phyloP scores from a whole-genome alignment of 2,113 vertebrate genomes.

The Gallinago media region DNA sequence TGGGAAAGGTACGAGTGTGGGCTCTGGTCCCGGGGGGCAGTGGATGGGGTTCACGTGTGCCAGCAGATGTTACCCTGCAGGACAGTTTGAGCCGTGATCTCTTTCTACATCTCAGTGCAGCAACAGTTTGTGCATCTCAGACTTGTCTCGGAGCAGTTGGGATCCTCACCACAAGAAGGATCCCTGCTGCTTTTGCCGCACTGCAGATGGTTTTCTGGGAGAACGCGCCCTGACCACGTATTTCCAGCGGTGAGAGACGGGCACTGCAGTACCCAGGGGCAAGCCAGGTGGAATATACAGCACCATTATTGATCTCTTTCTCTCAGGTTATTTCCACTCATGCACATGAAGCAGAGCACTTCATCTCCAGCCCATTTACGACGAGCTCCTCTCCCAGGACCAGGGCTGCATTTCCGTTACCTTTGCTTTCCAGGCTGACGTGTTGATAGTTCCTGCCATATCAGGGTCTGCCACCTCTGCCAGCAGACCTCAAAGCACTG shows the following conservation, averaged over 20 bases:
- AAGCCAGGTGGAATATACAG: neutral
- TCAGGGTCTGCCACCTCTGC: neutral
- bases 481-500: neutral
- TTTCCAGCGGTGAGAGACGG: neutral
- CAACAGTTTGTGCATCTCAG: neutral
- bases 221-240: neutral
- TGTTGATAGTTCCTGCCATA: neutral
- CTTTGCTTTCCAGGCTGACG: neutral
- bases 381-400: neutral
- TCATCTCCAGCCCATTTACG: rapidly evolving
- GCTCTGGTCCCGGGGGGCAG: rapidly evolving
- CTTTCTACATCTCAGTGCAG: neutral
- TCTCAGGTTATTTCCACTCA: neutral
- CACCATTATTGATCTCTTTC: neutral
- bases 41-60: neutral
- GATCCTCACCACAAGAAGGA: neutral
- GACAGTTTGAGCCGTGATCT: neutral
- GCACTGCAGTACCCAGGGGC: neutral
- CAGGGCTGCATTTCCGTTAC: neutral
- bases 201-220: neutral
- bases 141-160: neutral
- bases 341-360: neutral
- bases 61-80: neutral
- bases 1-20: neutral
- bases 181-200: neutral